Evolutionary conservation across 2,888 invertebrate genomes (phyloP).

Genomic region (Pammene aurita): DNA sequence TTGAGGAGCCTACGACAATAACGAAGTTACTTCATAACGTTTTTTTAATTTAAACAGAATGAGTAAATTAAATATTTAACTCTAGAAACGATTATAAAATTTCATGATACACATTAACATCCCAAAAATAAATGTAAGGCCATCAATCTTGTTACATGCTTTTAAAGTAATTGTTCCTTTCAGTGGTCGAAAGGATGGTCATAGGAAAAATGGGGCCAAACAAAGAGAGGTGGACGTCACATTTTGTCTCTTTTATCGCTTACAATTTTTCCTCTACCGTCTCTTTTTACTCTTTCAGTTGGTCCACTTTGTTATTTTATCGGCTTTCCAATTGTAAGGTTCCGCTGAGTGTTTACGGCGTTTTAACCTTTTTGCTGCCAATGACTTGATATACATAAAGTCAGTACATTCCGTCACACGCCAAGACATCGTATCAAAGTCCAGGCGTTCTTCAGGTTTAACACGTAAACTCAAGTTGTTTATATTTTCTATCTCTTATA

Average conservation of each 20-base stretch:
- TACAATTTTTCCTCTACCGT: slow-evolving; percentile 40
- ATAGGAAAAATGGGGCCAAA: slow-evolving; percentile 47
- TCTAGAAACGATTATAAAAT: too few species aligned
- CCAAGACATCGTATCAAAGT: too few species aligned
- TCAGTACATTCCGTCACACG: too few species aligned
- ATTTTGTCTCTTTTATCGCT: slow-evolving; percentile 45
- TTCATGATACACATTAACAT: too few species aligned
- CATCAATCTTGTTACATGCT: slow-evolving; percentile 7
- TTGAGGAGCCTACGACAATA: too few species aligned
- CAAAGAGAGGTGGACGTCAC: slow-evolving; percentile 46
- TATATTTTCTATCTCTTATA: too few species aligned
- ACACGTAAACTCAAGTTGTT: too few species aligned
- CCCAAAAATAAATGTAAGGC: not conserved
- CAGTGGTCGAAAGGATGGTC: slow-evolving; percentile 46
- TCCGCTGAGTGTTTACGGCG: slow-evolving; percentile 15
- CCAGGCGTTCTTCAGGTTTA: too few species aligned
- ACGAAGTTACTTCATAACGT: too few species aligned
- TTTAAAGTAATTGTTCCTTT: slow-evolving; percentile 28
- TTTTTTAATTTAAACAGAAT: too few species aligned
- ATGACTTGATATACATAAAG: too few species aligned
- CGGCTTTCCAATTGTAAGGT: slow-evolving; percentile 32
- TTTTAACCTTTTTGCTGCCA: not conserved
- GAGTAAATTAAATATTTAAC: too few species aligned
- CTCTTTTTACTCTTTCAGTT: slow-evolving; percentile 36
- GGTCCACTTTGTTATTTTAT: slow-evolving; percentile 38